Conservation (phyloP, 1,140 invertebrate genomes). For the Thaumatotibia leucotreta region DNA sequence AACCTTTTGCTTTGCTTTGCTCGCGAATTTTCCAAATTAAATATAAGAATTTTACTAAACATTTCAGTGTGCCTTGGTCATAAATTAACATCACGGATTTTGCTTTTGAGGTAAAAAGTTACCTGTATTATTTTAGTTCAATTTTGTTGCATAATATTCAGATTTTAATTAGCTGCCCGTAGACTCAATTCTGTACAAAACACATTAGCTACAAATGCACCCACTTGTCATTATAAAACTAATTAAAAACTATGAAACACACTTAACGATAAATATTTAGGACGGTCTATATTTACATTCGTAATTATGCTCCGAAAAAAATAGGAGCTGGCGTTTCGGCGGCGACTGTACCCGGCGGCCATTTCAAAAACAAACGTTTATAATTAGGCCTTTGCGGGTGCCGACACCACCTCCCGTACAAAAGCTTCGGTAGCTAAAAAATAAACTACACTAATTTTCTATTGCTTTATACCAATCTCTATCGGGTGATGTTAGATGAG, state of each 20-base stretch:
- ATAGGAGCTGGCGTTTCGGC: conserved; percentile 24
- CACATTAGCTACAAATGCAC: not conserved
- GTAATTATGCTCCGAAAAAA: conserved; percentile 19
- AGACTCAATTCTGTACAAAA: not conserved
- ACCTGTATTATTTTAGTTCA: not conserved
- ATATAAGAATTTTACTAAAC: not conserved
- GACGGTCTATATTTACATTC: conserved; percentile 9
- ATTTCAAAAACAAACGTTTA: conserved; percentile 70
- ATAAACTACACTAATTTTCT: conserved; percentile 54
- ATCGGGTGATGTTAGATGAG: conserved; percentile 1
- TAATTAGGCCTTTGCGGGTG: conserved; percentile 61
- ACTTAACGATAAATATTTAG: not conserved
- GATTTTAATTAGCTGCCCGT: not conserved
- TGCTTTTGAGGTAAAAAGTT: not conserved
- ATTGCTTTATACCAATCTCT: conserved; percentile 30
- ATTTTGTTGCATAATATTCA: not conserved
- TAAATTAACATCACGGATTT: not conserved
- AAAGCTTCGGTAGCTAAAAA: conserved; percentile 55
- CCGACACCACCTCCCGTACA: conserved; percentile 30
- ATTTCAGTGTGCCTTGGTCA: not conserved
- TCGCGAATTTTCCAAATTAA: conserved; percentile 6
- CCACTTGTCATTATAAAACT: not conserved
- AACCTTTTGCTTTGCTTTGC: not conserved
- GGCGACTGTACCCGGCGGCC: conserved; percentile 46
- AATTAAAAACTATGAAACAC: not conserved